These are phyloP conservation scores for Odontomachus brunneus DNA, from an alignment of 1,140 invertebrate species.

Conservation along the genomic window DNA sequence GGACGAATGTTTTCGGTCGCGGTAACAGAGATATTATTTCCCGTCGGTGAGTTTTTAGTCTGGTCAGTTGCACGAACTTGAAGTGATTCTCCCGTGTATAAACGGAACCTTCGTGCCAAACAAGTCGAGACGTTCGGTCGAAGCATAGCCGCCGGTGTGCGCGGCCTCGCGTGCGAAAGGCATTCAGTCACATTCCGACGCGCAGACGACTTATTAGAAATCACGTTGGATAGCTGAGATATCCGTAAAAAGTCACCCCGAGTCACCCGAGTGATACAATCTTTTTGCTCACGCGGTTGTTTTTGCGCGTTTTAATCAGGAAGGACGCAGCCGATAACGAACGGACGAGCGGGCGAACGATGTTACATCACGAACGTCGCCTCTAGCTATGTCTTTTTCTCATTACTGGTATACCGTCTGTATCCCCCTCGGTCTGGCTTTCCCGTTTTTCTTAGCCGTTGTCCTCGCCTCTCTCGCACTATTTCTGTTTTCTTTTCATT, in stretches of 20 bases:
- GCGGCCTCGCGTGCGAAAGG: too few relatives aligned
- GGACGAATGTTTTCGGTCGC: too few relatives aligned
- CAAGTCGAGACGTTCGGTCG: too few relatives aligned
- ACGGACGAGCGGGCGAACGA: constrained; percentile 7
- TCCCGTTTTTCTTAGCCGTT: constrained; percentile 68
- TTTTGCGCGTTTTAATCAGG: constrained; percentile 60
- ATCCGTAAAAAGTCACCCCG: constrained; percentile 22
- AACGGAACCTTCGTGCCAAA: too few relatives aligned
- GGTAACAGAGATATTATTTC: too few relatives aligned
- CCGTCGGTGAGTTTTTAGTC: too few relatives aligned
- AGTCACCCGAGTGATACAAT: constrained; percentile 22
- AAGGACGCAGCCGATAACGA: constrained; percentile 50
- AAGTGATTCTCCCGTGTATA: too few relatives aligned
- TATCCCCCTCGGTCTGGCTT: constrained; percentile 36
- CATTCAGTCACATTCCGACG: too few relatives aligned
- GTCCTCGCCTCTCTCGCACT: constrained; percentile 51
- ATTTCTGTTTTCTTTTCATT: constrained; percentile 81
- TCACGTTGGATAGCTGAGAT: constrained; percentile 8
- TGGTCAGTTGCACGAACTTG: too few relatives aligned
- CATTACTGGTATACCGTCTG: constrained; percentile 71
- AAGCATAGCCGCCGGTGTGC: too few relatives aligned
- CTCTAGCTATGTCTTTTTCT: constrained; percentile 74
- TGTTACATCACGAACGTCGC: constrained; percentile 36
- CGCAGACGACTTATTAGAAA: not conserved
- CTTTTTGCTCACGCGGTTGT: constrained; percentile 22